phyloP scores from a whole-genome alignment of 2,888 invertebrate species.

The Drosophila mayaguana region DNA sequence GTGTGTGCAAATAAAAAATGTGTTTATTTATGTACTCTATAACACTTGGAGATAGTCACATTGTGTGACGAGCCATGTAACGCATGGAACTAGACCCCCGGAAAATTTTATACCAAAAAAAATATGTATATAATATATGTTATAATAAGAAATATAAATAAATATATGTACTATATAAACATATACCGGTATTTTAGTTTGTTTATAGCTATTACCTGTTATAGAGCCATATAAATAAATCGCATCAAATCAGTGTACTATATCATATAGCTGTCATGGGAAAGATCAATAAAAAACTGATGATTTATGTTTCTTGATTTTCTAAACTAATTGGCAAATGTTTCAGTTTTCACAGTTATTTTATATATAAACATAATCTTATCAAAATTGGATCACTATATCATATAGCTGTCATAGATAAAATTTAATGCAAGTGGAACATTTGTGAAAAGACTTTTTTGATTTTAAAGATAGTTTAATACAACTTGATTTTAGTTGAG shows the following conservation, averaged over 20 bases:
- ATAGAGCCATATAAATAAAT: background rate
- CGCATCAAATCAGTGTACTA: background rate
- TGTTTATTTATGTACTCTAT: constrained; percentile 21
- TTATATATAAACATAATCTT: background rate
- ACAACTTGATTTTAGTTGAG: background rate
- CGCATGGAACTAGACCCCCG: background rate
- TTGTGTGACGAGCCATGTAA: background rate
- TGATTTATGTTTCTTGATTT: background rate
- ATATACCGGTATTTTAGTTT: no score
- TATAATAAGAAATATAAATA: background rate
- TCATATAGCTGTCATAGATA: constrained; percentile 9
- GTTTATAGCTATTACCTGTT: constrained; percentile 2
- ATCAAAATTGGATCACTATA: constrained; percentile 8
- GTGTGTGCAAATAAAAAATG: constrained; percentile 39
- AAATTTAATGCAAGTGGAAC: background rate
- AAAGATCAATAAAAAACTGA: background rate
- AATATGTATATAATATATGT: no score
- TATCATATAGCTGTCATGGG: background rate
- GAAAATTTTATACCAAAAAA: no score
- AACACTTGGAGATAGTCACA: background rate
- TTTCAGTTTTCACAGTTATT: background rate
- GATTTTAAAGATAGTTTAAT: background rate
- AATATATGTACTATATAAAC: background rate
- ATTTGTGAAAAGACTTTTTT: background rate
- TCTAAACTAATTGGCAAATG: background rate